Evolutionary conservation across 1,140 invertebrate genomes (phyloP), one percentile per base, ranked within the genome.

Genomic region (Diachasma alloeum): DNA sequence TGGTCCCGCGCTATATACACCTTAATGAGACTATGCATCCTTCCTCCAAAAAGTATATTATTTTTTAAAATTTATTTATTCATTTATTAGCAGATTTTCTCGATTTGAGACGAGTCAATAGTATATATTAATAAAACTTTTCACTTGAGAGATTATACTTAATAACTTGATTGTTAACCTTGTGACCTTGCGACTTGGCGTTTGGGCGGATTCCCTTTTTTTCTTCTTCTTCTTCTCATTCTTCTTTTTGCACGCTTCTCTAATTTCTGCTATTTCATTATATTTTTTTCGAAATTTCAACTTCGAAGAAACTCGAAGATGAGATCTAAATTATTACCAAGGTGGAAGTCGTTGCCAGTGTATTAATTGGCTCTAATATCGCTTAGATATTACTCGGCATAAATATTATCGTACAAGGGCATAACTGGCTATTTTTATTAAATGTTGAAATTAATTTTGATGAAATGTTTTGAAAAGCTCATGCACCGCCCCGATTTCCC

Each of bases 1-100:
- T 31, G 77, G 73, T 22, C 81, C 66, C 67, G 44, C 77, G 67
- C 73, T 76, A 13, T 72, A 75, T 68, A n/a, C n/a, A n/a, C n/a
- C 77, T 69, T 46, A 75, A 71, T 67, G 56, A 59, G 70, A 63
- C 3, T 44, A 24, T 48, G 13, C 31, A 56, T 2, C 48, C 13
- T 10, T 56, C 24, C 26, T 63, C 4, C 8, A 63, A 63, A 63
- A 63, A 63, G 4, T 26, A 2, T 63, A n/a, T 26, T 19, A 26
- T 63, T 63, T 63, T 63, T 9, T 63, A n/a, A n/a, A n/a, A n/a
- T 63, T 26, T 19, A 4, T 63, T 63, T 31, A 17, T 4, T 17
- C 11, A 48, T 63, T 63, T 26, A 26, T 63, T 63, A n/a, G n/a
- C n/a, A n/a, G n/a, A n/a, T n/a, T n/a, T n/a, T n/a, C n/a, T n/a